These are phyloP conservation scores for Macropus fuliginosus DNA, from an alignment of 2,797 vertebrate genomes.

Conservation along the genomic window DNA sequence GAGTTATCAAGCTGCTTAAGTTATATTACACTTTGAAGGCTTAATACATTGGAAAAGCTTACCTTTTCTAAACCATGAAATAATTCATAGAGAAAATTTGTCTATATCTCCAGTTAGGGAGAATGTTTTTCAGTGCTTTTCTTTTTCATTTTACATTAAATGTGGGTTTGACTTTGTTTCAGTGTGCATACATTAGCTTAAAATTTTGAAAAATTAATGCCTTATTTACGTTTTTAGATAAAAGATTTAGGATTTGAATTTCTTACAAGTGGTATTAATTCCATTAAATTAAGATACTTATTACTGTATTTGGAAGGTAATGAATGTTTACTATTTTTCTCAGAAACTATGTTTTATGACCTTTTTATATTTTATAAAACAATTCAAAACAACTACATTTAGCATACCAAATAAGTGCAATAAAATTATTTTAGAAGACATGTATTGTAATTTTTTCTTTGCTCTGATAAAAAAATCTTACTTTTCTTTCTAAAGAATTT, in stretches of 20 bases:
- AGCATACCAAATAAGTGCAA: neutral
- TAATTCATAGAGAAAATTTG: constrained; percentile 45
- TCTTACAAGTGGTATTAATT: constrained; percentile 23
- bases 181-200: constrained; percentile 4
- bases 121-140: constrained; percentile 24
- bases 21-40: constrained; percentile 8
- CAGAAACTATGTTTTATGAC: constrained; percentile 30
- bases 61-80: constrained; percentile 38
- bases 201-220: constrained; percentile 33
- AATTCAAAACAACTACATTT: neutral
- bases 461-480: constrained; percentile 1
- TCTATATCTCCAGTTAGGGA: constrained; percentile 38
- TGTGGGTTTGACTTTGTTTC: constrained; percentile 42
- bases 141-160: constrained; percentile 45
- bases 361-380: constrained; percentile 57
- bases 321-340: neutral
- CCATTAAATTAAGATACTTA: constrained; percentile 12
- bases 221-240: constrained; percentile 32
- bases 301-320: neutral
- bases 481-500: neutral
- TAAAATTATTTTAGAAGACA: neutral
- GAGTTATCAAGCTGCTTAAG: constrained; percentile 39
- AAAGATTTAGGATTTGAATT: constrained; percentile 43
- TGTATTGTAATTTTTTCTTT: neutral
- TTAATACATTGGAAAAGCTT: constrained; percentile 51